phyloP scores from a whole-genome alignment of 2,797 vertebrate genomes.

The Harpagifer antarcticus region DNA sequence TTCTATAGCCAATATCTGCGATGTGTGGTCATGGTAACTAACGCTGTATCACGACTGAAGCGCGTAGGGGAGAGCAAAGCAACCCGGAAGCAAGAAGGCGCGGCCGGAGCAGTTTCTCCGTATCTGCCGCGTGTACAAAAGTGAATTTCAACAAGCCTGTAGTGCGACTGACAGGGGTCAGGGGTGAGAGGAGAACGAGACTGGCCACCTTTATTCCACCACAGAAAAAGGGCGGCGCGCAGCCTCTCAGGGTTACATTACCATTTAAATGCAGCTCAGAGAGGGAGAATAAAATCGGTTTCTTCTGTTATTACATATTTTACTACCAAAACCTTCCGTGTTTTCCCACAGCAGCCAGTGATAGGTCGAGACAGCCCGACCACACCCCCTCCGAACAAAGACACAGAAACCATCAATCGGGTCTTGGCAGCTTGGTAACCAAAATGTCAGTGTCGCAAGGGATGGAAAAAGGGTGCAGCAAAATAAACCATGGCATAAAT shows the following conservation, averaged over 20 bases:
- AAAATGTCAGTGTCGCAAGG: conserved; percentile 38
- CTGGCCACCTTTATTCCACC: conserved; percentile 20
- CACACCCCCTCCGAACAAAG: conserved; percentile 59
- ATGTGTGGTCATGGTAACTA: conserved; percentile 65
- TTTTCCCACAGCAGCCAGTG: neutral
- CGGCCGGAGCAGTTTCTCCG: neutral
- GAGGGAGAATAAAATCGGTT: neutral
- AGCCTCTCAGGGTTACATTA: conserved; percentile 2
- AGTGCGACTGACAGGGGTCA: neutral
- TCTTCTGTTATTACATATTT: neutral
- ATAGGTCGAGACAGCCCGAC: neutral
- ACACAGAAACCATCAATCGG: conserved; percentile 53
- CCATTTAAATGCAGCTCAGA: conserved; percentile 16
- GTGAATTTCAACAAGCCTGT: neutral
- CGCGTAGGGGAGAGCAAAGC: conserved; percentile 40
- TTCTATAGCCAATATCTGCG: conserved; percentile 30
- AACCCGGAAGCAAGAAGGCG: conserved; percentile 45
- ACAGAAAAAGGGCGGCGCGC: conserved; percentile 66
- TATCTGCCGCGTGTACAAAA: neutral
- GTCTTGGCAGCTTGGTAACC: conserved; percentile 20
- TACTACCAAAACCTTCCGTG: neutral
- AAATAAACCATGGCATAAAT: neutral
- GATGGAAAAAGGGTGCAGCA: conserved; percentile 1
- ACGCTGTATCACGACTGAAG: conserved; percentile 29
- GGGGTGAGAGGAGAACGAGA: conserved; percentile 14